Conservation (phyloP, 1,140 invertebrate species). For the Myzus persicae region DNA sequence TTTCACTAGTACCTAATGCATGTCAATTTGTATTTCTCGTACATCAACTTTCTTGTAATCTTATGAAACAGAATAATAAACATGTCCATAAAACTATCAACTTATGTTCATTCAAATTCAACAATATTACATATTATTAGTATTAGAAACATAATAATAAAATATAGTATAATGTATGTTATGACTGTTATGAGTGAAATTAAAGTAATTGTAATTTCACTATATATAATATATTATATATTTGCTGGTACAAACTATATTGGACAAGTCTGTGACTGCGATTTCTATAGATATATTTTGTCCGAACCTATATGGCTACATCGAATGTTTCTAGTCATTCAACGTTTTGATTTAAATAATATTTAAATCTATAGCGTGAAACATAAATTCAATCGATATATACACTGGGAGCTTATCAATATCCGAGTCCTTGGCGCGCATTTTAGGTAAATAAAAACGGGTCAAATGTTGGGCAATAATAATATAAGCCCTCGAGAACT, state of each 20-base stretch:
- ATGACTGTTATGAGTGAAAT: too few relatives aligned
- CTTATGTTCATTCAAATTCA: too few relatives aligned
- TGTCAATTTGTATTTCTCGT: too few relatives aligned
- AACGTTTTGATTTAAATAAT: neutral
- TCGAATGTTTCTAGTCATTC: neutral
- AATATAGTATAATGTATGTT: too few relatives aligned
- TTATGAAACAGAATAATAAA: too few relatives aligned
- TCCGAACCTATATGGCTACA: neutral
- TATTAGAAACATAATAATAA: too few relatives aligned
- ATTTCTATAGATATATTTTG: neutral
- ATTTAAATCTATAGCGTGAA: neutral
- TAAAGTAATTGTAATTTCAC: too few relatives aligned
- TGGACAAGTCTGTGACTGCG: too few relatives aligned
- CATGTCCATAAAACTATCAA: too few relatives aligned
- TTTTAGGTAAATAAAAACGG: constrained; percentile 37
- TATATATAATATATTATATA: neutral
- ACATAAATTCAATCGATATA: neutral
- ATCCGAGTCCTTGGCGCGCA: constrained; percentile 2
- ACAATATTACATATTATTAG: too few relatives aligned
- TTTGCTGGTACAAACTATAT: neutral
- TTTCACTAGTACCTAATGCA: too few relatives aligned
- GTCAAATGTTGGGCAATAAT: constrained; percentile 48
- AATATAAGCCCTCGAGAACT: constrained; percentile 43
- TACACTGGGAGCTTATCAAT: neutral
- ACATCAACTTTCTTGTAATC: too few relatives aligned